Evolutionary conservation across 1,140 invertebrate species (phyloP).

Genomic region (Galleria mellonella): DNA sequence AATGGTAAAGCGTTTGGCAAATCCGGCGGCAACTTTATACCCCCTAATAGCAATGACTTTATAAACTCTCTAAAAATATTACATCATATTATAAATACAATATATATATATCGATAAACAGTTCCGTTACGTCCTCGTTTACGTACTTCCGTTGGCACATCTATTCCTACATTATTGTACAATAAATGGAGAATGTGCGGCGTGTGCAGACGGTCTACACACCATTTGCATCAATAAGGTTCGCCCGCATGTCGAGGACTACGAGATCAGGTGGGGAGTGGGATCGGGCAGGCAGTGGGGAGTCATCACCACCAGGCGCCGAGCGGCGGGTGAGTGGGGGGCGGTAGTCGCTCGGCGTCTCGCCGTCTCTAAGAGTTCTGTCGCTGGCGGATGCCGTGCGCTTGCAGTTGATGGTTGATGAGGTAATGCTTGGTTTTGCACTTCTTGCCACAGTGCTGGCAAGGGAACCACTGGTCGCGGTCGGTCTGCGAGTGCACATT

Average conservation of each 20-base stretch:
- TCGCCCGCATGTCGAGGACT: too few relatives aligned
- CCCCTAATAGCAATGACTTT: conserved; percentile 15
- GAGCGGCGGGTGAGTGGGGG: conserved; percentile 78
- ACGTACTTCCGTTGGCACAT: conserved; percentile 23
- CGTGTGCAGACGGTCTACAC: not conserved
- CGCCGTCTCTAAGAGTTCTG: conserved; percentile 73
- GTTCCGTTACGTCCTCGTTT: conserved; percentile 9
- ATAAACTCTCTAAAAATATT: conserved; percentile 50
- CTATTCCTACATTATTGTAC: conserved; percentile 3
- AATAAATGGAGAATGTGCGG: not conserved
- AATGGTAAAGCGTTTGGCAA: conserved; percentile 39
- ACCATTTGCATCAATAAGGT: too few relatives aligned
- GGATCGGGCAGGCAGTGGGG: conserved; percentile 1
- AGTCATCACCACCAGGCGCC: conserved; percentile 43
- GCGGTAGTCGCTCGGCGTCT: conserved; percentile 84
- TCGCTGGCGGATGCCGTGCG: conserved; percentile 81
- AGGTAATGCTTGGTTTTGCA: conserved; percentile 86
- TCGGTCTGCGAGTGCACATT: conserved; percentile 82
- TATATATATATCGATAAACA: conserved; percentile 16
- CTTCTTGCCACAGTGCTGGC: conserved; percentile 82
- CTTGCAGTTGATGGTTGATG: conserved; percentile 84
- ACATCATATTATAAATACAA: conserved; percentile 24
- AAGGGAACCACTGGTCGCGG: conserved; percentile 81
- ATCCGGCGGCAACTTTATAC: conserved; percentile 30
- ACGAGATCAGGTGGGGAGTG: not conserved